These are phyloP conservation scores for Apolygus lucorum DNA, from an alignment of 1,140 invertebrate genomes.

Conservation along the genomic window DNA sequence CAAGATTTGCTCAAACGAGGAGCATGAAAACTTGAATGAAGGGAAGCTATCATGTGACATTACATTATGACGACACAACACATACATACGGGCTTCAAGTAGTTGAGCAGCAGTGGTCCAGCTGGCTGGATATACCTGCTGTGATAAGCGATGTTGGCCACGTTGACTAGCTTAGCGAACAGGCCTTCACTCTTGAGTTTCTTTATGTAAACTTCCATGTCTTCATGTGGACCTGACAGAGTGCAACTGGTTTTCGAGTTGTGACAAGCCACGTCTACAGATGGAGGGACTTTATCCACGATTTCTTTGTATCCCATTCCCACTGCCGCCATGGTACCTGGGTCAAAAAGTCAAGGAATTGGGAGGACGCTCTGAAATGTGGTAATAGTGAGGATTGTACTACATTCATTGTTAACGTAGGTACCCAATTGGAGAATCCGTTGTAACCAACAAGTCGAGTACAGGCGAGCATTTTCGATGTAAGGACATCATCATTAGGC, in stretches of 20 bases:
- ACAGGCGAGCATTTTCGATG: no score
- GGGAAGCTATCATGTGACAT: no score
- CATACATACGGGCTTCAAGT: no score
- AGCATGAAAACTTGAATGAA: no score
- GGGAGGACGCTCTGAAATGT: no score
- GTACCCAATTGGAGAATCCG: no score
- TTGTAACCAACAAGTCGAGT: no score
- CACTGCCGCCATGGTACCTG: conserved; percentile 46
- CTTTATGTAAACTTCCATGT: conserved; percentile 40
- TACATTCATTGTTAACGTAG: no score
- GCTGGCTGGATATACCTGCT: conserved; percentile 63
- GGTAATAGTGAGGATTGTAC: no score
- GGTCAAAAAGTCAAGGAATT: not conserved
- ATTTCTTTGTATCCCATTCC: conserved; percentile 43
- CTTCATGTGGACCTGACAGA: conserved; percentile 55
- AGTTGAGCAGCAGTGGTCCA: conserved; percentile 59
- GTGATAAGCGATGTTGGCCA: conserved; percentile 63
- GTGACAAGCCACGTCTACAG: conserved; percentile 59
- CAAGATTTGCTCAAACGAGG: not conserved
- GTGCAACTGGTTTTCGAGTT: conserved; percentile 60
- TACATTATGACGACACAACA: no score
- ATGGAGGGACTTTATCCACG: conserved; percentile 50
- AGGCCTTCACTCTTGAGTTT: conserved; percentile 54
- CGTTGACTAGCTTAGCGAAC: conserved; percentile 65
- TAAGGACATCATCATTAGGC: no score